phyloP scores from a whole-genome alignment of 2,113 vertebrate genomes.

The Acanthisitta chloris region DNA sequence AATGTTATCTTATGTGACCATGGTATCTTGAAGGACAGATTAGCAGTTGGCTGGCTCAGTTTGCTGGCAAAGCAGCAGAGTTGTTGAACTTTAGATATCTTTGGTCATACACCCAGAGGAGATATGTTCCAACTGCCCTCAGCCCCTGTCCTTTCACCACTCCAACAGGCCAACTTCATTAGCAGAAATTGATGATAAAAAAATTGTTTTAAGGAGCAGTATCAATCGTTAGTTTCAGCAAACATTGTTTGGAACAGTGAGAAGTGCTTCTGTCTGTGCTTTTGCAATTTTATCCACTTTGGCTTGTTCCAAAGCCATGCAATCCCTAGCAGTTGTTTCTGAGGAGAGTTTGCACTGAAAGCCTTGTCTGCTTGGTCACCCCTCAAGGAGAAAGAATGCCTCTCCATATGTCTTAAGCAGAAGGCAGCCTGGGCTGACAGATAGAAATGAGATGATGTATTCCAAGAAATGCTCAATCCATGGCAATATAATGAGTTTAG shows the following conservation, averaged over 20 bases:
- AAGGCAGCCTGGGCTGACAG: conserved; percentile 36
- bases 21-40: conserved; percentile 28
- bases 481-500: neutral
- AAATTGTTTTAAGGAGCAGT: neutral
- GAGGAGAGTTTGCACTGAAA: neutral
- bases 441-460: neutral
- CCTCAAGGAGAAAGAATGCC: conserved; percentile 34
- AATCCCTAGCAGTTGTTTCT: neutral
- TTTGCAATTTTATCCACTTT: neutral
- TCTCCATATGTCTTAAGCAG: conserved; percentile 50
- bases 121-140: neutral
- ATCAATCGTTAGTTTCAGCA: neutral
- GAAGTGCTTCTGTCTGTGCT: neutral
- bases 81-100: conserved; percentile 18
- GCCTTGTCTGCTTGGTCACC: conserved; percentile 33
- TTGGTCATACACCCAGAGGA: neutral
- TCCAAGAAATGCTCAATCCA: conserved; percentile 38
- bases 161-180: neutral
- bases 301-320: neutral
- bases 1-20: neutral
- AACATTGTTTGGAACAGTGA: neutral
- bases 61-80: conserved; percentile 18
- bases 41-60: conserved; percentile 19
- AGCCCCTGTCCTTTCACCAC: neutral
- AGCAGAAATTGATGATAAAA: neutral